Conservation (phyloP, 2,797 vertebrate genomes). For the Pitangus sulphuratus region DNA sequence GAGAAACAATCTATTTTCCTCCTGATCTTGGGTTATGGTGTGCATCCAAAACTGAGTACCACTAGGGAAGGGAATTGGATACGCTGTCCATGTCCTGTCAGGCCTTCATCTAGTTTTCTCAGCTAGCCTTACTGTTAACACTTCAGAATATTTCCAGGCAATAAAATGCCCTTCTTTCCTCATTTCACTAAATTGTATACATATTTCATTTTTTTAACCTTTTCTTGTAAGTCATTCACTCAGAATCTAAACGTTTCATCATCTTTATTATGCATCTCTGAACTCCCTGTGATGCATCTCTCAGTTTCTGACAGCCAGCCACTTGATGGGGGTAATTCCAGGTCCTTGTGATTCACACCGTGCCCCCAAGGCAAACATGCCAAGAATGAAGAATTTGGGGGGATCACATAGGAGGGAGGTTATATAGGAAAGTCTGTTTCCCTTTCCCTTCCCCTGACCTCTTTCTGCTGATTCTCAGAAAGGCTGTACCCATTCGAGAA, state of each 20-base stretch:
- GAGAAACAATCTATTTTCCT: background rate
- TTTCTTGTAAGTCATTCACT: constrained; percentile 11
- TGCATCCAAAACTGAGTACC: background rate
- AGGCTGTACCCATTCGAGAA: accelerated
- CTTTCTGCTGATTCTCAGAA: background rate
- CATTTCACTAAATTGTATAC: constrained; percentile 29
- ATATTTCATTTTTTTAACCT: constrained; percentile 55
- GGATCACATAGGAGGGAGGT: background rate
- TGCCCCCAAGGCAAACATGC: background rate
- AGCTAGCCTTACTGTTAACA: background rate
- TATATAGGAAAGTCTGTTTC: background rate
- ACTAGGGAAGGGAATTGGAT: background rate
- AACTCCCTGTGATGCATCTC: constrained; percentile 9
- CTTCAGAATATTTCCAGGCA: constrained; percentile 12
- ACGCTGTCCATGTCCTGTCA: background rate
- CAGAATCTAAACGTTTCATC: constrained; percentile 38
- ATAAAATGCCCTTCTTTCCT: background rate
- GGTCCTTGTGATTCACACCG: background rate
- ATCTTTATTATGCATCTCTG: constrained; percentile 36
- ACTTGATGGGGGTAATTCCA: background rate
- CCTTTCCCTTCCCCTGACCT: background rate
- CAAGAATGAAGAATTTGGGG: background rate
- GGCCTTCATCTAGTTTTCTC: background rate
- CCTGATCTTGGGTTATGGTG: background rate
- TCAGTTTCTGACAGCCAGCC: background rate